A percentile compares a stretch with the other conserved stretches of the same genome.
Conservation (phyloP, 2,888 invertebrate species). For the Cataglyphis cursor region DNA sequence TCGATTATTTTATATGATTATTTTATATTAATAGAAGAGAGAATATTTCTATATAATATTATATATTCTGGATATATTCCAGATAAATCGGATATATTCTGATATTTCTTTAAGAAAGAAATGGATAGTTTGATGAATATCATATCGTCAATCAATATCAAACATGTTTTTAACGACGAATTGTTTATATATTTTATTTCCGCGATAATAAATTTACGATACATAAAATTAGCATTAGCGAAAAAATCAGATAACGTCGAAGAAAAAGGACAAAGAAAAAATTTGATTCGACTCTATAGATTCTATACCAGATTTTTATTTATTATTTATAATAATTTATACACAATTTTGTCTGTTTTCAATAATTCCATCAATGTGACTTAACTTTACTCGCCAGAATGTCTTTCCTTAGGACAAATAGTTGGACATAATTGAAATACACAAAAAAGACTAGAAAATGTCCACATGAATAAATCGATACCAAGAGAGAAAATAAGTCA, state of each 20-base stretch:
- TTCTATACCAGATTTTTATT: not conserved
- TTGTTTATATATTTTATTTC: not conserved
- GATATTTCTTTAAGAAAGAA: not conserved
- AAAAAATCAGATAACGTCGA: not conserved
- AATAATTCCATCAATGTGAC: slow-evolving; percentile 14
- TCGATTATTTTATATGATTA: too few relatives aligned
- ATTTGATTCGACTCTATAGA: not conserved
- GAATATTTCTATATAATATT: too few relatives aligned
- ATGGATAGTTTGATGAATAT: not conserved
- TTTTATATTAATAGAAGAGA: not conserved
- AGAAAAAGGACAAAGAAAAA: not conserved
- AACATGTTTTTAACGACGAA: not conserved
- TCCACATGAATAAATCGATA: slow-evolving; percentile 93
- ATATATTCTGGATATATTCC: not conserved
- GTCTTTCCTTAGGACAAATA: slow-evolving; percentile 76
- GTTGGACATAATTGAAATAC: slow-evolving; percentile 92
- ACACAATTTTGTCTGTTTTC: not conserved
- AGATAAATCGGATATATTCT: not conserved
- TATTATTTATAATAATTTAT: slow-evolving; percentile 24
- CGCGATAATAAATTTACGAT: not conserved
- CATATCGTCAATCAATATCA: not conserved
- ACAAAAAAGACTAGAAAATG: slow-evolving; percentile 93
- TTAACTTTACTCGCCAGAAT: slow-evolving; percentile 45
- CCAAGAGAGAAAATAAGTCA: slow-evolving; percentile 93
- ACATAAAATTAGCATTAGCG: not conserved